phyloP scores from a whole-genome alignment of 2,888 invertebrate genomes.

The Caenorhabditis uteleia region DNA sequence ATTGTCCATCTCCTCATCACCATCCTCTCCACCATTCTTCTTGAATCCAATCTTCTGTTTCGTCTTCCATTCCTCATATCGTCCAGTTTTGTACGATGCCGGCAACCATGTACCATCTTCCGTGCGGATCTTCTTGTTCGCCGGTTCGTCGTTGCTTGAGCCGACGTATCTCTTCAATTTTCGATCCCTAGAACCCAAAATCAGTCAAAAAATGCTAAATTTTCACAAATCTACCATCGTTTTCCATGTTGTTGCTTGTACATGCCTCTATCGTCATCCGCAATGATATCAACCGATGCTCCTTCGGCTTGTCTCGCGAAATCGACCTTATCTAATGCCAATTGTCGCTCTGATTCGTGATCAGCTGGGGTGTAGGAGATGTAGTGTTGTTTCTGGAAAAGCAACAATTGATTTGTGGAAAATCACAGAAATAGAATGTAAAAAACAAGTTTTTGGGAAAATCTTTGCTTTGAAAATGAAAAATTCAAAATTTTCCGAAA shows the following conservation, averaged over 20 bases:
- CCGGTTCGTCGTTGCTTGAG: slow-evolving; percentile 51
- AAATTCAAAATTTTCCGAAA: no score
- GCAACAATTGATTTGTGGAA: not conserved
- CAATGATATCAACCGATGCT: slow-evolving; percentile 84
- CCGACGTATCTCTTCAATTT: slow-evolving; percentile 92
- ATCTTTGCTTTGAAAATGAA: no score
- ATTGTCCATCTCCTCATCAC: slow-evolving; percentile 7
- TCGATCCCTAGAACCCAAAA: slow-evolving; percentile 79
- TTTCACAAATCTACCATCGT: slow-evolving; percentile 42
- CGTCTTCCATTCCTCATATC: slow-evolving; percentile 71
- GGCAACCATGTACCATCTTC: slow-evolving; percentile 86
- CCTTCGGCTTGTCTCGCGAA: slow-evolving; percentile 83
- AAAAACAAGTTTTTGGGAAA: not conserved
- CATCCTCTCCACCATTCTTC: slow-evolving; percentile 12
- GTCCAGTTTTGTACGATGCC: slow-evolving; percentile 85
- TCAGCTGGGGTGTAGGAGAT: slow-evolving; percentile 59
- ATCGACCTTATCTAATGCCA: slow-evolving; percentile 56
- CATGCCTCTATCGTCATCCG: slow-evolving; percentile 76
- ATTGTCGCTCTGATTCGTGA: slow-evolving; percentile 53
- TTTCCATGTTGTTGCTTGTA: slow-evolving; percentile 58
- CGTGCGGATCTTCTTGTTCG: slow-evolving; percentile 84
- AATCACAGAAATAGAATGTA: not conserved
- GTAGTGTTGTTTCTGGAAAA: slow-evolving; percentile 52
- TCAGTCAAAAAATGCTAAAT: not conserved
- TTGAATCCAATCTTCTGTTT: slow-evolving; percentile 58